phyloP scores from a whole-genome alignment of 2,797 vertebrate species.

The Smutsia temminckii region DNA sequence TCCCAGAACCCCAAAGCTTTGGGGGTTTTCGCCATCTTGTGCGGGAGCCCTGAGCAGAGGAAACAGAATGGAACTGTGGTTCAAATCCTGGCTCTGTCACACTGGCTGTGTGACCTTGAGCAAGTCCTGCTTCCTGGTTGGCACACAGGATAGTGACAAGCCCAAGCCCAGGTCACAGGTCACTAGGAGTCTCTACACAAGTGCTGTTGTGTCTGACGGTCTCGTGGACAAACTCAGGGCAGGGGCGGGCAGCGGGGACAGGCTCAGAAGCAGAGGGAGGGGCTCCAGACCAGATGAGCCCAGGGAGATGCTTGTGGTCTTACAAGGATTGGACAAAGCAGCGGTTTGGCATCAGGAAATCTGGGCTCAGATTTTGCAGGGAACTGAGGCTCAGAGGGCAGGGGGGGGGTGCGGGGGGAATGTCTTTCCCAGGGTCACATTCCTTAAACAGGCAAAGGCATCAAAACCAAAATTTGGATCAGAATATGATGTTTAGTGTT shows the following conservation, averaged over 20 bases:
- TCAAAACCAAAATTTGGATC: background rate
- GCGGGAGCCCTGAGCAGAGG: background rate
- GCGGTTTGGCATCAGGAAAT: background rate
- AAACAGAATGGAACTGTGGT: background rate
- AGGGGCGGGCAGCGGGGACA: background rate
- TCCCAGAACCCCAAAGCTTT: background rate
- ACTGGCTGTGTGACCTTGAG: background rate
- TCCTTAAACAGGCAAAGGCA: background rate
- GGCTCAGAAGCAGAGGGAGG: background rate
- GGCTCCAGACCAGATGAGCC: background rate
- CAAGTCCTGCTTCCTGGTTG: conserved; percentile 4
- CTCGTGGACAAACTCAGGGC: background rate
- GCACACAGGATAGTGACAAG: background rate
- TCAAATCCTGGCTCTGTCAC: background rate
- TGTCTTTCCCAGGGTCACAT: background rate
- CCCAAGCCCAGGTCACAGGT: background rate
- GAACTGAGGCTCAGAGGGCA: background rate
- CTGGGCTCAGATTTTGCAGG: background rate
- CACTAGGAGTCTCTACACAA: background rate
- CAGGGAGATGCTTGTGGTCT: background rate
- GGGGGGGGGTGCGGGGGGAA: background rate
- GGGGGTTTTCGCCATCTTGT: background rate
- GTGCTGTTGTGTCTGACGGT: background rate
- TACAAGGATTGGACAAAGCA: background rate
- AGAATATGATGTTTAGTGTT: background rate